Evolutionary conservation across 2,113 vertebrate species (phyloP), one percentile per base, ranked within the genome.

Genomic region (Guaruba guarouba): DNA sequence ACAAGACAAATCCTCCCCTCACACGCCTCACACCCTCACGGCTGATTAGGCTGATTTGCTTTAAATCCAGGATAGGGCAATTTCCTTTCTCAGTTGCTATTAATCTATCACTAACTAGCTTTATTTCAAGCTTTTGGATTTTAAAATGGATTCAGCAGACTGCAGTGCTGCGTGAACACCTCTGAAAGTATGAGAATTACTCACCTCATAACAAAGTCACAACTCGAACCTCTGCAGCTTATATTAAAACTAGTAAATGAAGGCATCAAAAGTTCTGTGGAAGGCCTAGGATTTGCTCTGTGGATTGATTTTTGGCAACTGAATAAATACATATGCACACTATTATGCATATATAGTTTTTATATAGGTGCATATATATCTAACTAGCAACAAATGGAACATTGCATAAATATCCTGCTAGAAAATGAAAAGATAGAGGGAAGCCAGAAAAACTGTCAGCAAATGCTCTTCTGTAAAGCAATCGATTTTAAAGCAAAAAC

Each of bases 211-310:
- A 81, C 41, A 83, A 66, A 95, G 57, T 48, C 73, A 67, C 68
- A 91, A 86, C 29, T 75, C 66, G 68, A 79, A 79, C 41, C 69
- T 78, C 80, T n/a, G 69, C 82, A 94, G 77, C 52, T 37, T 44
- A 71, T 74, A 93, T 95, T 86, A 86, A 89, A 95, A 82, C 33
- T 18, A 90, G 86, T 46, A 91, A 92, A 86, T 35, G 64, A 92
- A 95, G 43, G 86, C 66, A 93, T 61, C 69, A 51, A 31, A 89
- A 79, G 73, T 43, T 84, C 69, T 89, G 52, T 19, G 75, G 43
- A 92, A 94, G 48, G 52, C 70, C 77, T 48, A 44, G 39, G 68
- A 20, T 84, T 95, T 27, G 10, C 33, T 86, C 83, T 61, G 35
- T 39, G 29, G 88, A 89, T 67, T 67, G 49, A 48, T 75, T 93